Base-by-base conservation (phyloP, 1,140 invertebrate species). In the Colletes latitarsis region DNA sequence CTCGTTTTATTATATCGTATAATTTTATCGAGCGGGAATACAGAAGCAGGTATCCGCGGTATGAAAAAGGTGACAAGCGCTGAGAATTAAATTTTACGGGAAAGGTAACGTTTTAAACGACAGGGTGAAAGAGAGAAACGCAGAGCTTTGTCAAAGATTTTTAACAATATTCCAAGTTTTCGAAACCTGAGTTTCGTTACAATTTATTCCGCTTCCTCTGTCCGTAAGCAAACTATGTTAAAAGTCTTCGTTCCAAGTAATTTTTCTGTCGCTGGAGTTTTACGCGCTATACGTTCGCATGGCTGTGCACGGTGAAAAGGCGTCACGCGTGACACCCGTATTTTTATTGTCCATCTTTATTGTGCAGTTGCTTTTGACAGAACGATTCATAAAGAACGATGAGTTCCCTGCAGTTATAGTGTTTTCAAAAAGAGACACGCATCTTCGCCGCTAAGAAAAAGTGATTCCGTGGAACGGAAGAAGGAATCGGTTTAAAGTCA, bases 401-500 rank as follows among this genome's bases (percentile, higher is more conserved):
- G 72, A 53, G 64, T 64, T 41, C 17, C 4, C 6, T 9, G 10
- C 19, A 9, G 9, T 68, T 57, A 43, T 8, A 9, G 15, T 2
- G 19, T 39, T 72, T 63, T 14, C 8, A 41, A 71, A 30, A 72
- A 39, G 2, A 21, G 21, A 49, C 52, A 79, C 30, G 19, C 53
- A 55, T 73, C 62, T 49, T 55, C 17, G 19, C 10, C 63, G 30
- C 15, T 49, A 67, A 46, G 49, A 55, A 72, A 78, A 75, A 63
- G 19, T 66, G 75, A 82, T 67, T 82, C 57, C 17, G 73, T 72
- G 80, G 81, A 87, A 86, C 84, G 84, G 85, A 85, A 85, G 82
- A 70, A 43, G 71, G 76, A 78, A 85, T 84, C 83, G 83, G 77
- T 89, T 90, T 87, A 84, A 83, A 91, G 87, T 89, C 84, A 88